Conservation (phyloP, 2,888 invertebrate species). For the Caenorhabditis sp. region DNA sequence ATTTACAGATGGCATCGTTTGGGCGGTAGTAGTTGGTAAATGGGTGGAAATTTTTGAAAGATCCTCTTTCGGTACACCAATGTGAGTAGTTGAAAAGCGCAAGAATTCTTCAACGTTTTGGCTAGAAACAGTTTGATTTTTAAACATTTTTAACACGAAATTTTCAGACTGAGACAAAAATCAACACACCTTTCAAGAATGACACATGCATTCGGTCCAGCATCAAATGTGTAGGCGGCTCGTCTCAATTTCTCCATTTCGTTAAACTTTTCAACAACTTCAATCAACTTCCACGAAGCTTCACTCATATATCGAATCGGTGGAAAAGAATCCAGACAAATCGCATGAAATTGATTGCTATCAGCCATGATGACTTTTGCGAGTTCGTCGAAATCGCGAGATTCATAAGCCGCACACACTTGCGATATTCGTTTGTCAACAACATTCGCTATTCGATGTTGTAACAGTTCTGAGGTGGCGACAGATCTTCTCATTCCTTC, state of each 20-base stretch:
- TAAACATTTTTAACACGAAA: too few species aligned
- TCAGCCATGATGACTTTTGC: constrained; percentile 93
- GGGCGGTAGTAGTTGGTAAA: background rate
- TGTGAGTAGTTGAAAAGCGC: background rate
- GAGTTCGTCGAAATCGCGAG: constrained; percentile 82
- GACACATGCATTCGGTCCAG: constrained; percentile 72
- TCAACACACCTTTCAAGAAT: constrained; percentile 38
- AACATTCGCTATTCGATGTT: constrained; percentile 79
- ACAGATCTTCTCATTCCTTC: constrained; percentile 85
- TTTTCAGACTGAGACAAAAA: too few species aligned
- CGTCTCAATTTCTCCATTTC: constrained; percentile 62
- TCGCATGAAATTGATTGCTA: constrained; percentile 94
- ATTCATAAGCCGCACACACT: constrained; percentile 75
- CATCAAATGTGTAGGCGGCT: constrained; percentile 97
- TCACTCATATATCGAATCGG: constrained; percentile 90
- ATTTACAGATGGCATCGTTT: too few species aligned
- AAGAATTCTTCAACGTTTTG: background rate
- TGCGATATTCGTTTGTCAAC: constrained; percentile 79
- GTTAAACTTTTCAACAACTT: constrained; percentile 86
- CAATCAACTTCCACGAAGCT: constrained; percentile 82
- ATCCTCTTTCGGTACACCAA: constrained; percentile 4
- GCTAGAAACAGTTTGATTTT: background rate
- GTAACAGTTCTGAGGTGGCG: constrained; percentile 83
- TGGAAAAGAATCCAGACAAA: constrained; percentile 90
- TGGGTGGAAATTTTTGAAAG: background rate